phyloP scores from a whole-genome alignment of 1,140 invertebrate species.

The Coptotermes formosanus region DNA sequence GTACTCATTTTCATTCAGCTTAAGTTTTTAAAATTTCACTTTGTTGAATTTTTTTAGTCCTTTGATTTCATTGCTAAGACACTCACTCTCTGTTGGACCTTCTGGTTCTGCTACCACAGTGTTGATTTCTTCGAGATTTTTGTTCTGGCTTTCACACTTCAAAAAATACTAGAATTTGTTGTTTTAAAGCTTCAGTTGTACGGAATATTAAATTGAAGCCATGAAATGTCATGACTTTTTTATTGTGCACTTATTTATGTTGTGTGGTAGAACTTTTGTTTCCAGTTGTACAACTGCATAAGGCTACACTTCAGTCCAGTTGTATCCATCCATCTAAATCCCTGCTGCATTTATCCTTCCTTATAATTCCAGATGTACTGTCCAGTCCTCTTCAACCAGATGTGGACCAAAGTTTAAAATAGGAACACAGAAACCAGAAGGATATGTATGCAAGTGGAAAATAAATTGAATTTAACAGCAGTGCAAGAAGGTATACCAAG shows the following conservation, averaged over 20 bases:
- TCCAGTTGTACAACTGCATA: not conserved
- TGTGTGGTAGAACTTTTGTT: not conserved
- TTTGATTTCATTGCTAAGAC: no score
- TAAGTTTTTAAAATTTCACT: no score
- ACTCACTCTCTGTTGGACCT: no score
- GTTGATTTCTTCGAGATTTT: no score
- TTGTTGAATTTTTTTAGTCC: no score
- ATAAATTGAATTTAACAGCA: constrained; percentile 29
- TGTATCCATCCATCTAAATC: not conserved
- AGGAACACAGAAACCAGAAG: not conserved
- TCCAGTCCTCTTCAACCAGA: not conserved
- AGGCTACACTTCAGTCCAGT: not conserved
- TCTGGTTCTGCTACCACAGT: no score
- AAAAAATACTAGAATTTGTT: no score
- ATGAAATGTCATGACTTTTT: constrained; percentile 28
- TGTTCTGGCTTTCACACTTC: no score
- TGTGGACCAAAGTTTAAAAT: not conserved
- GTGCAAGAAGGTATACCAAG: not conserved
- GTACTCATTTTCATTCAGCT: no score
- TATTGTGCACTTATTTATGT: constrained; percentile 30
- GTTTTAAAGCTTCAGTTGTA: no score
- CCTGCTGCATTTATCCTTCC: not conserved
- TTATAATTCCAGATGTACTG: not conserved
- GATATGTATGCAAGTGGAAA: constrained; percentile 35
- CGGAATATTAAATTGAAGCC: no score